Base-by-base conservation (phyloP, 2,888 invertebrate genomes). In the Scaptodrosophila latifasciaeformis region DNA sequence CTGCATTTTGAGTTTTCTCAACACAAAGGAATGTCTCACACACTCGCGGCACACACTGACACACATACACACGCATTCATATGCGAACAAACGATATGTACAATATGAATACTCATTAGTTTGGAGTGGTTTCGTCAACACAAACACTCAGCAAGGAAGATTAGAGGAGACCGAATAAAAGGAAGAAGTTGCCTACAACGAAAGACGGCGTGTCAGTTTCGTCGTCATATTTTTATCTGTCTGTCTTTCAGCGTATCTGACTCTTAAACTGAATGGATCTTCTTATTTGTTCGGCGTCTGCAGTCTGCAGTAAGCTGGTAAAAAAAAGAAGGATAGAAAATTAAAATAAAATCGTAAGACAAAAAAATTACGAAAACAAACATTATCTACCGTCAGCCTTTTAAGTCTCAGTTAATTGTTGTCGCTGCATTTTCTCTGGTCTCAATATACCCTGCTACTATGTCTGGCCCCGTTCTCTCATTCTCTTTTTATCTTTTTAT, bases 31-130 rank as follows among this genome's bases (percentile, higher is more conserved):
- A 54, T 39, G 30, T n/a, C n/a, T n/a, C 54, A 51, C 52, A 59
- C 53, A 44, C 37, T 15, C 47, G 13, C 10, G 17, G 34, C 50
- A 48, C 52, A 49, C 70, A 64, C 56, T 62, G 68, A 69, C 19
- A 40, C 24, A 18, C 40, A 40, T 37, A 37, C 18, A 3, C 18
- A 18, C 15, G 31, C 12, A 2, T 31, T 24, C 4, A 3, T 5
- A 24, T 24, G 24, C 44, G 30, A 44, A 44, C 30, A 44, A 18
- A 44, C n/a, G 17, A 15, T 34, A 29, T 74, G 76, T 76, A 72
- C 78, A 78, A 72, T 78, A 79, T 75, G 80, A 78, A 78, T 71
- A 76, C 82, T 80, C 81, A 82, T 81, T 82, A 82, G 79, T 80
- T 80, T 80, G 74, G 82, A 80, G 82, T 82, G 79, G 74, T 70